phyloP scores from a whole-genome alignment of 2,113 vertebrate genomes.

The Picathartes gymnocephalus region DNA sequence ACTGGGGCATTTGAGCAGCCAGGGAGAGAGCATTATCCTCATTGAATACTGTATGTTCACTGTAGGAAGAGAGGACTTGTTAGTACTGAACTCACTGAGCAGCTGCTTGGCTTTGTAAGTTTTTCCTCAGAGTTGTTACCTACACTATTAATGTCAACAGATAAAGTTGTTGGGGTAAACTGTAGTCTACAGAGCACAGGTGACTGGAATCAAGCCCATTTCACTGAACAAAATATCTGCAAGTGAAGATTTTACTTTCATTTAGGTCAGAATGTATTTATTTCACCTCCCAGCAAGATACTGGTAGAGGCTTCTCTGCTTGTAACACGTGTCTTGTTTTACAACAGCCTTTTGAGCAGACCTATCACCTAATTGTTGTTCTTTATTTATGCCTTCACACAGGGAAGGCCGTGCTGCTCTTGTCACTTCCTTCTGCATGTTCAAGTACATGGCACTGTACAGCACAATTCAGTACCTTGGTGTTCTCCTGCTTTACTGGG shows the following conservation, averaged over 20 bases:
- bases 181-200: neutral
- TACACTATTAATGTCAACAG: neutral
- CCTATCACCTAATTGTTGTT: neutral
- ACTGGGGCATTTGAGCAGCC: neutral
- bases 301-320: neutral
- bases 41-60: neutral
- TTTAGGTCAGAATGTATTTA: neutral
- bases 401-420: constrained; percentile 81
- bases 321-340: neutral
- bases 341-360: neutral
- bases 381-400: neutral
- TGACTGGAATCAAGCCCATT: neutral
- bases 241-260: neutral
- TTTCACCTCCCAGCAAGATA: neutral
- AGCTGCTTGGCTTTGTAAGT: neutral
- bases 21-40: neutral
- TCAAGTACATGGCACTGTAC: constrained; percentile 84
- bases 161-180: neutral
- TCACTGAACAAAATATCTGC: neutral
- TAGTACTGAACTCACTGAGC: neutral
- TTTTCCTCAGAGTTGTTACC: neutral
- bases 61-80: neutral
- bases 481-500: constrained; percentile 82
- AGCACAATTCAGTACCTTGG: constrained; percentile 79
- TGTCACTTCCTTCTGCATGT: constrained; percentile 80